phyloP scores from a whole-genome alignment of 2,113 vertebrate genomes.

The Rhea americana region DNA sequence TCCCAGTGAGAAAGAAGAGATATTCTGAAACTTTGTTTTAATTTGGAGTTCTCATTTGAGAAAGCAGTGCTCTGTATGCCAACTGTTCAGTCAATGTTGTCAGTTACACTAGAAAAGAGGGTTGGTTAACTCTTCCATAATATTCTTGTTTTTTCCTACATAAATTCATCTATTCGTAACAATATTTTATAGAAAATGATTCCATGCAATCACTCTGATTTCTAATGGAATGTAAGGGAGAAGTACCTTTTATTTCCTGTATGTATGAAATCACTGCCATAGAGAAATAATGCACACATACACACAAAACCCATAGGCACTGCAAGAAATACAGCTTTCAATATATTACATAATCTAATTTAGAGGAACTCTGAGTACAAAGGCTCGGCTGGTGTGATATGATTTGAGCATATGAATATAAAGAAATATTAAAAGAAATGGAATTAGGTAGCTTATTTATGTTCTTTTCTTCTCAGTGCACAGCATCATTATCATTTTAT shows the following conservation, averaged over 20 bases:
- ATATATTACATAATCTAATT: constrained; percentile 20
- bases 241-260: not conserved
- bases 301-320: not conserved
- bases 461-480: constrained; percentile 14
- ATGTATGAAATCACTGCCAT: not conserved
- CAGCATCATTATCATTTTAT: constrained; percentile 55
- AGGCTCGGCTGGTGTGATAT: constrained; percentile 8
- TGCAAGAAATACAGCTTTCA: constrained; percentile 35
- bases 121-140: not conserved
- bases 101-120: not conserved
- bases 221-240: not conserved
- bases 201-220: not conserved
- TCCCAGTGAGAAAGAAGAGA: not conserved
- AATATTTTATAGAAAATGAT: not conserved
- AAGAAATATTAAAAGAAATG: constrained; percentile 48
- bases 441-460: constrained; percentile 64
- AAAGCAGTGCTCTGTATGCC: not conserved
- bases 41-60: not conserved
- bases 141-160: not conserved
- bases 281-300: not conserved
- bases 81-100: not conserved
- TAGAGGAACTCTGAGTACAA: constrained; percentile 17
- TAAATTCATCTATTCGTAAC: not conserved
- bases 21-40: not conserved
- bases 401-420: constrained; percentile 20